Base-by-base conservation (phyloP, 1,140 invertebrate species). In the Oreohelix idahoensis region DNA sequence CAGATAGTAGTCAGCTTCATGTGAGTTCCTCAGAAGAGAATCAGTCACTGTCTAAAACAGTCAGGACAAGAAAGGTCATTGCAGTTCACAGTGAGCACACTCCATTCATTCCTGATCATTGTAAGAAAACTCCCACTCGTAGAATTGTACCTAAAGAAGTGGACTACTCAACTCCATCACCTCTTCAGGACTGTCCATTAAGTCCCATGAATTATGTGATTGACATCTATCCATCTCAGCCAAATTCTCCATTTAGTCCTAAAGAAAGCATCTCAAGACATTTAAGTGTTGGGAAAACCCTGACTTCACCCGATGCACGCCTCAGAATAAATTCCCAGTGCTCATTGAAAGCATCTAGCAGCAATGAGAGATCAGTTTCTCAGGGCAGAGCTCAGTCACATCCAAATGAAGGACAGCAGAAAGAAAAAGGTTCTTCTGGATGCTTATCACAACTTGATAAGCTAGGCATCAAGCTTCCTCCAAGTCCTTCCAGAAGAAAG, bases 31-130 rank as follows among this genome's bases (percentile, higher is more conserved):
- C 63, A 32, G 63, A 66, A 32, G 63, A 66, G 11, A 32, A 32
- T 66, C 63, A 66, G n/a, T 5, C 17, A 17, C 63, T 2, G n/a
- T 8, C 36, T 73, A 32, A 26, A 42, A 26, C 23, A 26, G n/a
- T 45, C 71, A 76, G 20, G 32, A n/a, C n/a, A n/a, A 76, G 45
- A 45, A 79, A 13, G 13, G 77, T 79, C 26, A 66, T 79, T 63
- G 32, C 77, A 23, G 53, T 79, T 26, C 32, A 79, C 58, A 63
- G 77, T n/a, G 29, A 39, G 8, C 36, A 63, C 15, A 13, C 35
- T 36, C 77, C 77, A 79, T 66, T 79, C 36, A 58, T 66, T 17
- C 77, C 77, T 39, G 51, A 58, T 23, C 77, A 79, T 35, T 79
- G 58, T 42, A 79, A 36, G 36, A 58, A 66, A 45, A 39, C 8